phyloP scores from a whole-genome alignment of 2,888 invertebrate genomes.

The Drosophila anceps region DNA sequence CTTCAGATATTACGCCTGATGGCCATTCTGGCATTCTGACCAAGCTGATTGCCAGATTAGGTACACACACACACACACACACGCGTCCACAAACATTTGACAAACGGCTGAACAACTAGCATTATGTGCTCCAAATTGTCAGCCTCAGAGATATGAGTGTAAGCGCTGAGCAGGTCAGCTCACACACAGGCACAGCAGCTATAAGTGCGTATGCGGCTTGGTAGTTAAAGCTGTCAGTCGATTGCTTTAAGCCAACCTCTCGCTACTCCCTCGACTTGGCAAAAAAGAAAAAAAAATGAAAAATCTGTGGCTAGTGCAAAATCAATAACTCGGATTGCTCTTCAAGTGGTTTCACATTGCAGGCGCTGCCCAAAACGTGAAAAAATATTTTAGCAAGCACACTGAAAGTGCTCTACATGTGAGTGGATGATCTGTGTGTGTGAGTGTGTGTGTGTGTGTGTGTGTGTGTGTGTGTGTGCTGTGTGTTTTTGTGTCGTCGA shows the following conservation, averaged over 20 bases:
- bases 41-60: conserved; percentile 72
- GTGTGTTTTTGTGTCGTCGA: conserved; percentile 37
- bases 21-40: conserved; percentile 24
- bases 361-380: conserved; percentile 30
- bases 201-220: conserved; percentile 16
- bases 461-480: conserved; percentile 4
- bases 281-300: conserved; percentile 6
- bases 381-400: conserved; percentile 40
- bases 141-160: conserved; percentile 49
- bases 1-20: conserved; percentile 35
- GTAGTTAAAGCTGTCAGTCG: conserved; percentile 59
- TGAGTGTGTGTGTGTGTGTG: neutral
- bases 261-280: conserved; percentile 3
- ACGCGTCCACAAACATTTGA: conserved; percentile 21
- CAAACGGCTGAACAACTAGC: conserved; percentile 49
- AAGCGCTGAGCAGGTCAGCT: conserved; percentile 40
- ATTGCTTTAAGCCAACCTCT: conserved; percentile 48
- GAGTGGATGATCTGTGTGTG: neutral
- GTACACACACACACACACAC: conserved; percentile 23
- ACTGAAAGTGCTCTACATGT: conserved; percentile 32
- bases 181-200: conserved; percentile 4
- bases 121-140: conserved; percentile 72
- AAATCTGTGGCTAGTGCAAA: conserved; percentile 73
- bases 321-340: conserved; percentile 63
- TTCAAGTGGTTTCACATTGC: conserved; percentile 67